Evolutionary conservation across 2,113 vertebrate genomes (phyloP).

Genomic region (Gila orcuttii): DNA sequence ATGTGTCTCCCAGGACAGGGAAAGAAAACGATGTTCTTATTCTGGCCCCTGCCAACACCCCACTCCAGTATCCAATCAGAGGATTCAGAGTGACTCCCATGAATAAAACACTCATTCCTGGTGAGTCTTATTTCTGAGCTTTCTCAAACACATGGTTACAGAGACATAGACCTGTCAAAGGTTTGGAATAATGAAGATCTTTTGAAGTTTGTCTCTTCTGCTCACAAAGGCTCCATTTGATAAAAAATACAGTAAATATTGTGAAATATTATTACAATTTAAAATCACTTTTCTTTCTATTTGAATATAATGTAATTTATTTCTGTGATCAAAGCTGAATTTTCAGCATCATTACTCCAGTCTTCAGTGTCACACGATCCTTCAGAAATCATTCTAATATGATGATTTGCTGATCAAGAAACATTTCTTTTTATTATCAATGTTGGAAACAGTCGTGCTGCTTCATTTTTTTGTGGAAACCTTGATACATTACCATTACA

Average conservation of each 20-base stretch:
- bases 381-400: not conserved
- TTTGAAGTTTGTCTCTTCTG: not conserved
- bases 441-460: too few species aligned
- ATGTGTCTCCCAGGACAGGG: conserved; percentile 26
- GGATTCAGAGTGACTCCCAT: conserved; percentile 60
- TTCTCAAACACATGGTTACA: not conserved
- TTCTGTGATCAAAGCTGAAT: not conserved
- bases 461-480: too few species aligned
- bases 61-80: conserved; percentile 66
- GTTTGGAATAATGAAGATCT: not conserved
- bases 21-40: conserved; percentile 51
- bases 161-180: not conserved
- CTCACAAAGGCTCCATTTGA: not conserved
- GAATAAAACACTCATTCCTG: conserved; percentile 54
- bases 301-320: not conserved
- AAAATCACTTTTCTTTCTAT: not conserved
- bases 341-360: not conserved
- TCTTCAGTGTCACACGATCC: not conserved
- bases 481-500: not conserved
- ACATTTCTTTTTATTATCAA: too few species aligned
- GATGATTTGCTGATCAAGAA: not conserved
- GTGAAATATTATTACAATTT: not conserved
- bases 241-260: not conserved
- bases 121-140: conserved; percentile 40
- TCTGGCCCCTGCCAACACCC: conserved; percentile 60